Evolutionary conservation across 2,113 vertebrate genomes (phyloP).

Genomic region (Cheirogaleus medius): DNA sequence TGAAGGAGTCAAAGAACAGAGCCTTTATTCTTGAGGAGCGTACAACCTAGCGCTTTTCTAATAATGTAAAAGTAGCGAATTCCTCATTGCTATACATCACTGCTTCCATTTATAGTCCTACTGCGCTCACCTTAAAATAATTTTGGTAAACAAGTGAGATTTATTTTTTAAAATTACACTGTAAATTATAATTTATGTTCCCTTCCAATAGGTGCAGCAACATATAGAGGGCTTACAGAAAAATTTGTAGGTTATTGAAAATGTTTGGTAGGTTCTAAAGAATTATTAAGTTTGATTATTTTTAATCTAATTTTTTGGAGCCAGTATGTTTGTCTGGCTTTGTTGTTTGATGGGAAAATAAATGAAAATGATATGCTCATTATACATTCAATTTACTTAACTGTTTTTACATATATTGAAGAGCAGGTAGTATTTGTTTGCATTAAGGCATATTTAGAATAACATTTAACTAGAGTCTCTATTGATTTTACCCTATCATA

Average conservation of each 20-base stretch:
- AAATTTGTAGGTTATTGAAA: not conserved
- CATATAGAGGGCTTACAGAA: not conserved
- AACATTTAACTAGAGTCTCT: not conserved
- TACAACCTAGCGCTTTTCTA: not conserved
- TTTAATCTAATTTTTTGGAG: not conserved
- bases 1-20: not conserved
- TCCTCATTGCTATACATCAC: not conserved
- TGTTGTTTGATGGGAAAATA: not conserved
- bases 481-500: not conserved
- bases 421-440: not conserved
- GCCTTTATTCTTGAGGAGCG: not conserved
- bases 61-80: not conserved
- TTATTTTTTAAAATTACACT: conserved; percentile 1
- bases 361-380: not conserved
- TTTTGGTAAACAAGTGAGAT: not conserved
- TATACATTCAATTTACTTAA: not conserved
- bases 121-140: not conserved
- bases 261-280: not conserved
- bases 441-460: not conserved
- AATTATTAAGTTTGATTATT: not conserved
- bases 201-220: not conserved
- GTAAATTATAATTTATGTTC: not conserved
- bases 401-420: not conserved
- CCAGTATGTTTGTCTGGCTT: not conserved
- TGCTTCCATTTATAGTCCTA: not conserved